Evolutionary conservation across 2,888 invertebrate species (phyloP).

Genomic region (Drosophila mayaguana): DNA sequence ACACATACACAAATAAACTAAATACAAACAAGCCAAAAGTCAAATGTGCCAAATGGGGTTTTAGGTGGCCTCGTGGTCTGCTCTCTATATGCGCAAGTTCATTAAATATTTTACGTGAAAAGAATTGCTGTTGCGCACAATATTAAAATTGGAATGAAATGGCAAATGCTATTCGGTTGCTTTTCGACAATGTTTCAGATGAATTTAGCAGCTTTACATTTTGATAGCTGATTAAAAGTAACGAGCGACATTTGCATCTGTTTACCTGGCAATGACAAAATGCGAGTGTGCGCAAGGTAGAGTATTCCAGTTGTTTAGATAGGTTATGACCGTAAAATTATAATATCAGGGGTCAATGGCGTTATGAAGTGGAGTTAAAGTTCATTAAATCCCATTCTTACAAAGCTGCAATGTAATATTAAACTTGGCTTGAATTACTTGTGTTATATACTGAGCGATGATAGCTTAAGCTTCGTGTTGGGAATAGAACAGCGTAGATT

Average conservation of each 20-base stretch:
- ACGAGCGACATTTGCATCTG: constrained; percentile 58
- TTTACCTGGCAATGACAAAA: constrained; percentile 46
- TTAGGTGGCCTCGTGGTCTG: not conserved
- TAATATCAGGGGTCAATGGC: too few species aligned
- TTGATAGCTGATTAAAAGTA: constrained; percentile 74
- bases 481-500: not conserved
- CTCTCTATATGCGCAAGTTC: constrained; percentile 40
- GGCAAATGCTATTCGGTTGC: constrained; percentile 21
- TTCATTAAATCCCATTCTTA: not conserved
- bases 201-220: constrained; percentile 52
- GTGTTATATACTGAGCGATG: not conserved
- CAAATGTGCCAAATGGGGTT: constrained; percentile 14
- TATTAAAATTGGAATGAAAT: constrained; percentile 40
- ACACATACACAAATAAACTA: constrained; percentile 16
- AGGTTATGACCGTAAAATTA: not conserved
- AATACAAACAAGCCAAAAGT: constrained; percentile 36
- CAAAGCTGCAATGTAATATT: not conserved
- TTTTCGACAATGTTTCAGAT: constrained; percentile 25
- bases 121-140: constrained; percentile 9
- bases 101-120: constrained; percentile 61
- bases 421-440: not conserved
- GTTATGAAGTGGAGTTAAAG: not conserved
- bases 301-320: not conserved
- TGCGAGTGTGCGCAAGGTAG: not conserved
- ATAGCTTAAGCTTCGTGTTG: not conserved